phyloP scores from a whole-genome alignment of 2,888 invertebrate species.

The Trisateles emortualis region DNA sequence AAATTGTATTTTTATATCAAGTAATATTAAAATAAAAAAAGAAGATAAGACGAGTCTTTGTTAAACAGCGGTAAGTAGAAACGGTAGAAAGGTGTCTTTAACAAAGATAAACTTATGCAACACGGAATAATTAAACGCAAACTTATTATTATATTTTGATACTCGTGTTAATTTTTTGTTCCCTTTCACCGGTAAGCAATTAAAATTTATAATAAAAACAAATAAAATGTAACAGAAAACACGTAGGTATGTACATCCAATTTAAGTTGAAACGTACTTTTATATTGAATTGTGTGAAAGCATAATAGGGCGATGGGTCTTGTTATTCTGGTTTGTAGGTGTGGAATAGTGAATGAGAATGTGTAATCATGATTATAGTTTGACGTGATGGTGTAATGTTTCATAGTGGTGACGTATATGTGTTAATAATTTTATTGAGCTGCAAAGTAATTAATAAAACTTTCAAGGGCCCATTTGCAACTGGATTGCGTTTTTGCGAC shows the following conservation, averaged over 20 bases:
- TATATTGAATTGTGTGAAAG: background rate
- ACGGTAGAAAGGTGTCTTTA: slow-evolving; percentile 32
- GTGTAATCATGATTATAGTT: slow-evolving; percentile 56
- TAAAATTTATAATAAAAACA: slow-evolving; percentile 61
- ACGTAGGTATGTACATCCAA: slow-evolving; percentile 33
- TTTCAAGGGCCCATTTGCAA: too few relatives aligned
- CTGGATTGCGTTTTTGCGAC: too few relatives aligned
- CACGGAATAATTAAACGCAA: slow-evolving; percentile 50
- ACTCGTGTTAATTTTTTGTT: slow-evolving; percentile 56
- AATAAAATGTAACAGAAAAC: slow-evolving; percentile 43
- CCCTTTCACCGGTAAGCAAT: slow-evolving; percentile 67
- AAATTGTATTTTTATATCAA: slow-evolving; percentile 10
- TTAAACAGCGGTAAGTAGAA: slow-evolving; percentile 28
- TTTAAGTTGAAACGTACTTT: slow-evolving; percentile 21
- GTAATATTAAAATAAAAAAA: slow-evolving; percentile 23
- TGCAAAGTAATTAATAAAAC: background rate
- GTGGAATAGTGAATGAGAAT: slow-evolving; percentile 67
- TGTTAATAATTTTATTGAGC: slow-evolving; percentile 50
- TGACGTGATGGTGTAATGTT: slow-evolving; percentile 38
- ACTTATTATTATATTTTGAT: slow-evolving; percentile 47
- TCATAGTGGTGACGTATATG: slow-evolving; percentile 41
- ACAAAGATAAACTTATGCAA: slow-evolving; percentile 41
- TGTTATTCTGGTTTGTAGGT: slow-evolving; percentile 53
- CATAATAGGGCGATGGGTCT: slow-evolving; percentile 37
- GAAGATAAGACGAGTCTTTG: slow-evolving; percentile 7